phyloP scores from a whole-genome alignment of 1,140 invertebrate species.

The Brachionus calyciflorus region DNA sequence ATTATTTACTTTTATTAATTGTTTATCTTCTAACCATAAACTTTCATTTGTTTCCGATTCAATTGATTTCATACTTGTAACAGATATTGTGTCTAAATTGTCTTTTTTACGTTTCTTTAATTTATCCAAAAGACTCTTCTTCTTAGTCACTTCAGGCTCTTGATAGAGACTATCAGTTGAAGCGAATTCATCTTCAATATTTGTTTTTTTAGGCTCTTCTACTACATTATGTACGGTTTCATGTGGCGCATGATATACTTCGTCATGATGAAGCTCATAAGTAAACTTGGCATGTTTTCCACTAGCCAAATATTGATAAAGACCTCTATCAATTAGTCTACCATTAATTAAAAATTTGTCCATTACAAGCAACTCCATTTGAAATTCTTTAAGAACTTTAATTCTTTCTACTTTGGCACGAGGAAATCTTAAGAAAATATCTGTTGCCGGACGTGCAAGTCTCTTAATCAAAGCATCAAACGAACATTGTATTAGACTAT shows the following conservation, averaged over 20 bases:
- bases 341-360: conserved; percentile 24
- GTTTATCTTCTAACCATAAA: neutral
- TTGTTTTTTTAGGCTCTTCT: neutral
- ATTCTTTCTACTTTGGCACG: neutral
- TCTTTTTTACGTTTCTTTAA: neutral
- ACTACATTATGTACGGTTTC: neutral
- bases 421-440: conserved; percentile 7
- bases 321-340: neutral
- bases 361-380: conserved; percentile 7
- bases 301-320: conserved; percentile 14
- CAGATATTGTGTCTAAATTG: neutral
- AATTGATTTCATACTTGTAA: neutral
- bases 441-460: neutral
- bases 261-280: neutral
- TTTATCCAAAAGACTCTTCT: neutral
- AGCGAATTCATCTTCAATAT: neutral
- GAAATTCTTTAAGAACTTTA: neutral
- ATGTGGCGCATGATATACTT: neutral
- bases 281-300: neutral
- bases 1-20: neutral
- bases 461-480: conserved; percentile 12
- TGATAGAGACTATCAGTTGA: neutral
- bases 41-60: neutral
- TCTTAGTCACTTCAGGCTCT: neutral
- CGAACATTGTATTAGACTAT: neutral